phyloP scores from a whole-genome alignment of 2,888 invertebrate species.

The Mesochorus sp. region DNA sequence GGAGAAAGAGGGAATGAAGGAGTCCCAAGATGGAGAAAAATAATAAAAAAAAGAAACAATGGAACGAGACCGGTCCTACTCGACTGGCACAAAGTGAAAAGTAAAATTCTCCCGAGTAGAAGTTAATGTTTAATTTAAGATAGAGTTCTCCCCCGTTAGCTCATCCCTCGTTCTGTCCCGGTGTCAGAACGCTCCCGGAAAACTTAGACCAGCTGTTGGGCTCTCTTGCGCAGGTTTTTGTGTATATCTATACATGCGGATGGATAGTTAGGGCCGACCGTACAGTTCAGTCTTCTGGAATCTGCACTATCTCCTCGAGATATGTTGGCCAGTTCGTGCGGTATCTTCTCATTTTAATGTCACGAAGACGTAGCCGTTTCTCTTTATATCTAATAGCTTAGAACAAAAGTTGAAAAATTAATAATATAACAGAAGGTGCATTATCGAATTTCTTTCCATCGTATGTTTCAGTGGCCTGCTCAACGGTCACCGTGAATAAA shows the following conservation, averaged over 20 bases:
- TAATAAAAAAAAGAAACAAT: conserved; percentile 25
- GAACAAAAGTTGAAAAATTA: conserved; percentile 30
- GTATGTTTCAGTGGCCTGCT: conserved; percentile 92
- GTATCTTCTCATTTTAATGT: too few species aligned
- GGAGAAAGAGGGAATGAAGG: background rate
- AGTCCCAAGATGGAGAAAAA: conserved; percentile 18
- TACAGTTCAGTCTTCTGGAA: conserved; percentile 8
- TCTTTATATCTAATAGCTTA: background rate
- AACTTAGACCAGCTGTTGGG: conserved; percentile 65
- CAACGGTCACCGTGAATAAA: conserved; percentile 95
- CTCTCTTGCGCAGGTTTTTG: conserved; percentile 30
- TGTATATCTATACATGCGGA: conserved; percentile 12
- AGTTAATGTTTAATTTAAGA: conserved; percentile 79
- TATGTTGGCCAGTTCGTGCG: conserved; percentile 33
- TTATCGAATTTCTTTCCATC: conserved; percentile 58
- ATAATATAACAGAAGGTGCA: conserved; percentile 20
- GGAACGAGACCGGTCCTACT: conserved; percentile 55
- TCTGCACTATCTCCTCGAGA: conserved; percentile 43
- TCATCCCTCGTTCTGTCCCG: conserved; percentile 55
- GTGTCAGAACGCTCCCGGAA: conserved; percentile 60
- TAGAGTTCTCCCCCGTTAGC: conserved; percentile 66
- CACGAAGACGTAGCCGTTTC: conserved; percentile 1
- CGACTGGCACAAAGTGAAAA: conserved; percentile 72
- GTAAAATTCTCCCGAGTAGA: conserved; percentile 73
- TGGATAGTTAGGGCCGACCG: too few species aligned